Evolutionary conservation across 2,888 invertebrate genomes (phyloP).

Genomic region (Serripes groenlandicus): DNA sequence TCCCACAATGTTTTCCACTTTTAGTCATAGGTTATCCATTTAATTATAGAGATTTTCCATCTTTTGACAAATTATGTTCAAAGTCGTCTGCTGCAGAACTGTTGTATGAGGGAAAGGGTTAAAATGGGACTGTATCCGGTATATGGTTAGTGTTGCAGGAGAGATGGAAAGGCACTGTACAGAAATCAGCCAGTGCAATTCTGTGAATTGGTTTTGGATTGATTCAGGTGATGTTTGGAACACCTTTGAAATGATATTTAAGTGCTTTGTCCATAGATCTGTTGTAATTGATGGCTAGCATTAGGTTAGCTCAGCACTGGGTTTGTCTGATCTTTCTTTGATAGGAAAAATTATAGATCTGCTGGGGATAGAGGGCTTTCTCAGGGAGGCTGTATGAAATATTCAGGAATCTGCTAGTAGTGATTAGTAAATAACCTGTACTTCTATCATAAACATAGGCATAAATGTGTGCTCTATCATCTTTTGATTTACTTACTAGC

Average conservation of each 20-base stretch:
- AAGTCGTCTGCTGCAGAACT: too few relatives aligned
- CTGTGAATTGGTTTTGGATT: too few relatives aligned
- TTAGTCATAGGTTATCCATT: not conserved
- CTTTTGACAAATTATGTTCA: too few relatives aligned
- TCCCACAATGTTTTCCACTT: not conserved
- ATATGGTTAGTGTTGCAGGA: too few relatives aligned
- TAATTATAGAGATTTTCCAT: too few relatives aligned
- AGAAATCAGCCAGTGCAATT: too few relatives aligned
- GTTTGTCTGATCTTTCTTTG: conserved; percentile 8
- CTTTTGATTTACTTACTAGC: too few relatives aligned
- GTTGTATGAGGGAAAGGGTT: too few relatives aligned
- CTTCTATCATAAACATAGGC: not conserved
- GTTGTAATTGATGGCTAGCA: not conserved
- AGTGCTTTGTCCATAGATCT: not conserved
- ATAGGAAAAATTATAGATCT: conserved; percentile 7
- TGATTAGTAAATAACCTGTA: conserved; percentile 15
- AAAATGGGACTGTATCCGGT: too few relatives aligned
- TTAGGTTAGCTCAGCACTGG: not conserved
- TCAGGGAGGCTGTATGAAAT: conserved; percentile 5
- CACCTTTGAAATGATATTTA: too few relatives aligned
- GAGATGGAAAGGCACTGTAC: too few relatives aligned
- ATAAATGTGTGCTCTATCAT: conserved; percentile 4
- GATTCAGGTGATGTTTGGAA: too few relatives aligned
- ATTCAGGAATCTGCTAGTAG: conserved; percentile 14
- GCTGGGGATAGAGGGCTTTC: not conserved